Percentiles rank a stretch among this genome's conserved stretches.
phyloP scores from a whole-genome alignment of 2,888 invertebrate genomes.

The Chirona hameri region DNA sequence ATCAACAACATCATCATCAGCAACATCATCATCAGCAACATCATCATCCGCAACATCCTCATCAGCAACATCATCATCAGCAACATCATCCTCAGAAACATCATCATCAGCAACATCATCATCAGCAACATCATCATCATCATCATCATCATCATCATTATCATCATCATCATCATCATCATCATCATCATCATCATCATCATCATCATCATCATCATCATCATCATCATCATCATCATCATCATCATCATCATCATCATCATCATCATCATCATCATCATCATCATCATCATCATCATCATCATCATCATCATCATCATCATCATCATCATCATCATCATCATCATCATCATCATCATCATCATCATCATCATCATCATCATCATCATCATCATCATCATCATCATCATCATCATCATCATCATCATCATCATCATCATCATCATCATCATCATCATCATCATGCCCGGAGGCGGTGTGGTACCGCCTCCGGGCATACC shows the following conservation, averaged over 20 bases:
- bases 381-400: conserved; percentile 30
- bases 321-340: conserved; percentile 22
- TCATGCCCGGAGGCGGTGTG: no score
- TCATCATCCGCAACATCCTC: no score
- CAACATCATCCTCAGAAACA: no score
- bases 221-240: not conserved
- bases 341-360: conserved; percentile 23
- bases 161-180: conserved; percentile 22
- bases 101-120: no score
- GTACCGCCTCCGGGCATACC: no score
- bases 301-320: conserved; percentile 22
- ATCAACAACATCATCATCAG: no score
- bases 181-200: conserved; percentile 22
- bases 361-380: conserved; percentile 30
- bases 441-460: conserved; percentile 12
- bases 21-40: no score
- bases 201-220: conserved; percentile 22
- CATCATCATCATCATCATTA: no score
- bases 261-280: conserved; percentile 7
- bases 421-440: conserved; percentile 27
- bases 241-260: not conserved
- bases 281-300: conserved; percentile 6
- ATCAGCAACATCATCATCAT: no score
- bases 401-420: conserved; percentile 29
- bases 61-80: no score